phyloP scores from a whole-genome alignment of 2,797 vertebrate species.

The Rhinatrema bivittatum region DNA sequence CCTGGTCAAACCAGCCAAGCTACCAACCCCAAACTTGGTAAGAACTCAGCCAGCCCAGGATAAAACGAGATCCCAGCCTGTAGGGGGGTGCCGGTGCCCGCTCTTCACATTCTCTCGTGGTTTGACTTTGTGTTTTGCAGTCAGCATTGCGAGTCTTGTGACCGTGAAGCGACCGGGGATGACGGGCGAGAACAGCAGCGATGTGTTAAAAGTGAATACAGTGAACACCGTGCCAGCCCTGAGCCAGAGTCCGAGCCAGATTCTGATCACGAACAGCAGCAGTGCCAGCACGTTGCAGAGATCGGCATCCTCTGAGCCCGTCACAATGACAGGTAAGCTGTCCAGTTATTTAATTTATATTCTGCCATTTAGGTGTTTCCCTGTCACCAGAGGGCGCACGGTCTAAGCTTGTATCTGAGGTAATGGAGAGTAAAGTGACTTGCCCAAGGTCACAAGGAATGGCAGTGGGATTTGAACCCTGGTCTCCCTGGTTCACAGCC shows the following conservation, averaged over 20 bases:
- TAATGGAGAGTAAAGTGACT: no score
- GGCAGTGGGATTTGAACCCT: no score
- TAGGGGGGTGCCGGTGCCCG: no score
- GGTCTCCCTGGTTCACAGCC: no score
- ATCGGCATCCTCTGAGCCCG: conserved; percentile 36
- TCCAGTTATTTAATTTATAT: no score
- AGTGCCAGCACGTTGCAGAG: conserved; percentile 46
- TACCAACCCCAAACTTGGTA: conserved; percentile 60
- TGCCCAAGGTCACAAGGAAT: no score
- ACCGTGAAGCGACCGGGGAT: conserved; percentile 60
- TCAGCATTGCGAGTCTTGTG: conserved; percentile 62
- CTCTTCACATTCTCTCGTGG: no score
- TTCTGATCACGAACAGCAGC: conserved; percentile 58
- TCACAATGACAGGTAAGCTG: conserved; percentile 42
- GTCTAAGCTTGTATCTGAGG: no score
- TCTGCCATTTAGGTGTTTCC: no score
- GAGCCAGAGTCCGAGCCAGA: conserved; percentile 55
- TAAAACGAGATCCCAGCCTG: not conserved
- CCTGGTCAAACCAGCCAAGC: conserved; percentile 49
- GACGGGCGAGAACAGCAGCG: conserved; percentile 52
- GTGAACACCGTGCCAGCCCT: conserved; percentile 55
- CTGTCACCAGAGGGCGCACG: no score
- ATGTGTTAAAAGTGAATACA: conserved; percentile 61
- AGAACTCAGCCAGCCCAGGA: conserved; percentile 25
- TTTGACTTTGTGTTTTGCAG: conserved; percentile 39